Evolutionary conservation across 2,888 invertebrate species (phyloP).

Genomic region (Apoda limacodes): DNA sequence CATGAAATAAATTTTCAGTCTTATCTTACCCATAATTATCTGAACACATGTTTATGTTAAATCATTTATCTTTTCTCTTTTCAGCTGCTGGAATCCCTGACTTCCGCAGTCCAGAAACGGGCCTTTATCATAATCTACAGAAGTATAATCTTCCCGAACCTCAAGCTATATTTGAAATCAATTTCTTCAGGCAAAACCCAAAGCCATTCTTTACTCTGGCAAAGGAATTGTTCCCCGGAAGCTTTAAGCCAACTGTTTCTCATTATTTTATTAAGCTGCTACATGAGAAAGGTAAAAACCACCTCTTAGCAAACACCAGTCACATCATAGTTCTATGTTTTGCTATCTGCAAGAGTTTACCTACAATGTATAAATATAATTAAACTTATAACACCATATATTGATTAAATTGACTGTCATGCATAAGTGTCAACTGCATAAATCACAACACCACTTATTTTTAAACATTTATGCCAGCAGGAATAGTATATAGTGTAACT

Average conservation of each 20-base stretch:
- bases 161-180: conserved; percentile 91
- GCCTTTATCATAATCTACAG: conserved; percentile 90
- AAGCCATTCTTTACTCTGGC: conserved; percentile 93
- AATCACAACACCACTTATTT: no score
- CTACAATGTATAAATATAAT: no score
- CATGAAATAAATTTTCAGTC: conserved; percentile 7
- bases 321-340: no score
- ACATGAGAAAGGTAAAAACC: conserved; percentile 83
- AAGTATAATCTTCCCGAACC: conserved; percentile 94
- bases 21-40: background rate
- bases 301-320: no score
- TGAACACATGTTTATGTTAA: background rate
- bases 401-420: no score
- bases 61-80: conserved; percentile 23
- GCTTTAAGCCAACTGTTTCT: conserved; percentile 87
- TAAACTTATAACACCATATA: no score
- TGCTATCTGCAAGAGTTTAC: no score
- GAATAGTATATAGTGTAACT: no score
- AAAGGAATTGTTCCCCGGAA: conserved; percentile 89
- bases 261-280: conserved; percentile 93
- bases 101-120: conserved; percentile 92
- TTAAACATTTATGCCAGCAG: no score
- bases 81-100: conserved; percentile 96
- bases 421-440: no score
- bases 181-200: conserved; percentile 88